phyloP scores from a whole-genome alignment of 1,140 invertebrate species.

The Musca domestica region DNA sequence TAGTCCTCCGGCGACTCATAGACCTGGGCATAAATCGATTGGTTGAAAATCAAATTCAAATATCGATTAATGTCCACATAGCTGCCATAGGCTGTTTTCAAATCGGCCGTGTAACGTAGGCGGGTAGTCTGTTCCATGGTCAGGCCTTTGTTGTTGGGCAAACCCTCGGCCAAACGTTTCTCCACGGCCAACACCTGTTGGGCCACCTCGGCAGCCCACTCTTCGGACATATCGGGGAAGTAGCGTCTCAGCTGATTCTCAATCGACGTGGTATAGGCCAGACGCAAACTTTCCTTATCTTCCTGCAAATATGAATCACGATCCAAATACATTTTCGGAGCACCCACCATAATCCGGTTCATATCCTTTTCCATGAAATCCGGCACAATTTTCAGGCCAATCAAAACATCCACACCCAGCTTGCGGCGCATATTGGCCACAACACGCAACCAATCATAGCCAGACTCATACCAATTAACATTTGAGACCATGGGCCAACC shows the following conservation, averaged over 20 bases:
- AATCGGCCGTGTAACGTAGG: slow-evolving; percentile 35
- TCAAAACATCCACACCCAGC: slow-evolving; percentile 44
- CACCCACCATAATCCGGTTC: slow-evolving; percentile 43
- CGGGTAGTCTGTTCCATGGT: slow-evolving; percentile 43
- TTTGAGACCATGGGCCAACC: slow-evolving; percentile 44
- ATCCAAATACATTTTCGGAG: slow-evolving; percentile 36
- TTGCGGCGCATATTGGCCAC: slow-evolving; percentile 37
- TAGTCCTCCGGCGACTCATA: slow-evolving; percentile 48
- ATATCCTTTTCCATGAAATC: slow-evolving; percentile 44
- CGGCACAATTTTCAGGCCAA: slow-evolving; percentile 41
- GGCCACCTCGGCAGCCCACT: slow-evolving; percentile 40
- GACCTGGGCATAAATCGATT: slow-evolving; percentile 33
- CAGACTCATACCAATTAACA: slow-evolving; percentile 41
- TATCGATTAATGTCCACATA: slow-evolving; percentile 45
- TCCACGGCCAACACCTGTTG: slow-evolving; percentile 38
- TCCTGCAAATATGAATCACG: slow-evolving; percentile 35
- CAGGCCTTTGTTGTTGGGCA: slow-evolving; percentile 37
- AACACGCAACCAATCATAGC: slow-evolving; percentile 46
- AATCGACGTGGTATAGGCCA: slow-evolving; percentile 33
- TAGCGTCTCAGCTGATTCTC: slow-evolving; percentile 35
- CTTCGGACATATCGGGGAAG: slow-evolving; percentile 37
- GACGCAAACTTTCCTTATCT: slow-evolving; percentile 24
- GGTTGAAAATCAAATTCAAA: slow-evolving; percentile 37
- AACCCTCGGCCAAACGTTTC: slow-evolving; percentile 41
- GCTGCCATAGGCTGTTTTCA: slow-evolving; percentile 44